Conservation (phyloP, 2,113 vertebrate species). For the Nothobranchius furzeri region DNA sequence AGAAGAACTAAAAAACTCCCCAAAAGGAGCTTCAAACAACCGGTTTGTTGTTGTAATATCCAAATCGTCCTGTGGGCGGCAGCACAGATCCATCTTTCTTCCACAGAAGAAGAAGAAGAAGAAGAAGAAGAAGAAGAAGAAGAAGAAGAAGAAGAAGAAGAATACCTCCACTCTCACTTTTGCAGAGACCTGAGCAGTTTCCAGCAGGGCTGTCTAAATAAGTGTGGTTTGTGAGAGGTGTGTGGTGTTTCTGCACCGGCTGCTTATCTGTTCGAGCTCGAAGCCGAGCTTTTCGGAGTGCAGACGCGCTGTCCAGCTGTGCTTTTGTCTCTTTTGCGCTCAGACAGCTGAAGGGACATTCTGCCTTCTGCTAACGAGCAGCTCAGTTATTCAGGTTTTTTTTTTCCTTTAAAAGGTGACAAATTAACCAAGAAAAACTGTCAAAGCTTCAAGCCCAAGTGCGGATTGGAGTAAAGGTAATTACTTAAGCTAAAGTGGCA, state of each 20-base stretch:
- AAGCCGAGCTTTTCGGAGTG: neutral
- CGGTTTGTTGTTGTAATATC: slow-evolving; percentile 15
- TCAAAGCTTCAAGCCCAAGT: slow-evolving; percentile 98
- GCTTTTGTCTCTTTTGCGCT: slow-evolving; percentile 42
- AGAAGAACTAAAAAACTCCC: neutral
- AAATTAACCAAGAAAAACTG: slow-evolving; percentile 98
- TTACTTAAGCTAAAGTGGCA: slow-evolving; percentile 31
- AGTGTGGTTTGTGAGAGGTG: neutral
- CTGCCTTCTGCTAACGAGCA: slow-evolving; percentile 7
- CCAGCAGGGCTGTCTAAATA: slow-evolving; percentile 51
- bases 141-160: slow-evolving; percentile 21
- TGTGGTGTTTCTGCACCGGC: neutral
- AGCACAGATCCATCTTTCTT: neutral
- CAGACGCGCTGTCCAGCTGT: slow-evolving; percentile 29
- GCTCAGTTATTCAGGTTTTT: neutral
- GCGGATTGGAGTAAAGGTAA: slow-evolving; percentile 98
- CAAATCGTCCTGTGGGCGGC: slow-evolving; percentile 22
- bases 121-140: too few relatives aligned
- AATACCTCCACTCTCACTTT: slow-evolving; percentile 50
- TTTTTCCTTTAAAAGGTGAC: neutral
- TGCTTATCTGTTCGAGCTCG: neutral
- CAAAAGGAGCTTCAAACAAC: neutral
- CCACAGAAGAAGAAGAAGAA: neutral
- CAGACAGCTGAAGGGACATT: neutral
- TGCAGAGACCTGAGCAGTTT: slow-evolving; percentile 64